Evolutionary conservation across 2,888 invertebrate species (phyloP).

Genomic region (Sesia apiformis): DNA sequence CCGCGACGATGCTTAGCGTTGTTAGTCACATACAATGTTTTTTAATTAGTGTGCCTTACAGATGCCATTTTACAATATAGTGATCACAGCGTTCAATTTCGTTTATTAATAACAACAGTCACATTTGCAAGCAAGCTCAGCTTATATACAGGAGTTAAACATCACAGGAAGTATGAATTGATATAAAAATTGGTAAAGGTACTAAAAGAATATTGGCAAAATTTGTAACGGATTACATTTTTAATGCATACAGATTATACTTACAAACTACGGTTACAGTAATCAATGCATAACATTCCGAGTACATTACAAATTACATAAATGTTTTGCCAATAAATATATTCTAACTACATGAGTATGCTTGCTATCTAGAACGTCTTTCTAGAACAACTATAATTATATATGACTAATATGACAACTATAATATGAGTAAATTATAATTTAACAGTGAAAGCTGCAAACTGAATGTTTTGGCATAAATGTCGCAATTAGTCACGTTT

Average conservation of each 20-base stretch:
- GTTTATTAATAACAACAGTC: conserved; percentile 66
- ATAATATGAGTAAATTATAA: no score
- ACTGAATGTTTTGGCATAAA: no score
- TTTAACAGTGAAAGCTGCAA: no score
- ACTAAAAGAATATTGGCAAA: conserved; percentile 10
- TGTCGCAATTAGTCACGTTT: no score
- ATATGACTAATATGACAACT: no score
- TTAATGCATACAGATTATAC: neutral
- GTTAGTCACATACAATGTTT: conserved; percentile 62
- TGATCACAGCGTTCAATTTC: conserved; percentile 33
- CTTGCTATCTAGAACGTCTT: conserved; percentile 16
- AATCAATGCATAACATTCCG: conserved; percentile 6
- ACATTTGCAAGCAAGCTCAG: conserved; percentile 71
- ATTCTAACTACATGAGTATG: conserved; percentile 12
- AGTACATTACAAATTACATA: conserved; percentile 1
- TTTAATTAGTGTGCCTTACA: conserved; percentile 59
- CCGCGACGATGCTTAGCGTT: conserved; percentile 51
- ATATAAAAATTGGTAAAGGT: conserved; percentile 20
- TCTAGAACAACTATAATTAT: no score
- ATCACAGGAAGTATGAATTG: conserved; percentile 5
- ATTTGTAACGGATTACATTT: neutral
- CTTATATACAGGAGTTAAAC: conserved; percentile 59
- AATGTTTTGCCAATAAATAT: conserved; percentile 71
- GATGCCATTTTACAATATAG: conserved; percentile 49
- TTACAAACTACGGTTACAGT: conserved; percentile 1